Conservation (phyloP, 2,113 vertebrate genomes). For the Anser brachyrhynchus region DNA sequence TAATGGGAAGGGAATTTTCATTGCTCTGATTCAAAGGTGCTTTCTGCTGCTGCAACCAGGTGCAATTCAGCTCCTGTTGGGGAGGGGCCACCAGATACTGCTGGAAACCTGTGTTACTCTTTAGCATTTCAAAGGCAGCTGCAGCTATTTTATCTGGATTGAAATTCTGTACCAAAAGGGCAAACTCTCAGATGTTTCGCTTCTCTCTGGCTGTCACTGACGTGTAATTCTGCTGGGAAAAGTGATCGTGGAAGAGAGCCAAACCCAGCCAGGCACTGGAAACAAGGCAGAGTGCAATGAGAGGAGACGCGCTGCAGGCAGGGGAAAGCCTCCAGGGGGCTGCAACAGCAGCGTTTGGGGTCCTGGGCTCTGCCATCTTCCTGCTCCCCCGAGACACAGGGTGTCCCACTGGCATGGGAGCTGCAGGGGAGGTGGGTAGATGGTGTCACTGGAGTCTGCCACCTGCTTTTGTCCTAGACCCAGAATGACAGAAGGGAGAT, state of each 20-base stretch:
- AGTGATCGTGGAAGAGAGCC: not conserved
- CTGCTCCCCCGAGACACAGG: no score
- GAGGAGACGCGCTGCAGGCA: not conserved
- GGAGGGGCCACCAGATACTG: not conserved
- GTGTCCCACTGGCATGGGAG: not conserved
- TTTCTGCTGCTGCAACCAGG: not conserved
- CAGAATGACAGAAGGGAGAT: not conserved
- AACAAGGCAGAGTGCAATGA: not conserved
- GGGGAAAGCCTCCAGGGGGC: not conserved
- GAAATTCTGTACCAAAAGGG: not conserved
- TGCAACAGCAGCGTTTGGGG: accelerated
- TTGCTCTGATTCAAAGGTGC: constrained; percentile 21
- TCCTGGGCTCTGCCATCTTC: not conserved
- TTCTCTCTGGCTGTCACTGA: not conserved
- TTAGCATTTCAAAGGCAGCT: constrained; percentile 38
- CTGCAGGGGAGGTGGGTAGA: accelerated
- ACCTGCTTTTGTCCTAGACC: not conserved
- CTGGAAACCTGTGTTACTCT: not conserved
- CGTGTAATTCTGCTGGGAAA: not conserved
- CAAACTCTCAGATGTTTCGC: not conserved
- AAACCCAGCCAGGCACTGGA: not conserved
- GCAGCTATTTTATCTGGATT: not conserved
- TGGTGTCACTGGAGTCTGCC: not conserved
- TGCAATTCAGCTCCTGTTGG: not conserved
- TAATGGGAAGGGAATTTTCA: not conserved